Conservation (phyloP, 2,888 invertebrate genomes). For the Mythimna loreyi region DNA sequence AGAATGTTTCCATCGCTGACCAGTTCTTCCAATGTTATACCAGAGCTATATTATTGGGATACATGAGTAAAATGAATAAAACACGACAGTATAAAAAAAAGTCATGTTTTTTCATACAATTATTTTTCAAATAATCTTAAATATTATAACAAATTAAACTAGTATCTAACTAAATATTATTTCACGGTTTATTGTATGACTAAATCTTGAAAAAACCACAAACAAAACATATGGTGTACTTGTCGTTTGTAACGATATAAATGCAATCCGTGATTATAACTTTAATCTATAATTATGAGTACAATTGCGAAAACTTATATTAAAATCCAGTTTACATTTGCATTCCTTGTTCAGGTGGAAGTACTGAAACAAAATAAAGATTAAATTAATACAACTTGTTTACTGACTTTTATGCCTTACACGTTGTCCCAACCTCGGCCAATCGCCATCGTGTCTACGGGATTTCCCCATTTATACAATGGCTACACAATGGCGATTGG, state of each 20-base stretch:
- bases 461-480: too few relatives aligned
- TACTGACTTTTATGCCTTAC: too few relatives aligned
- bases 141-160: constrained; percentile 8
- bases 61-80: background rate
- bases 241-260: background rate
- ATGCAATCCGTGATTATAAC: background rate
- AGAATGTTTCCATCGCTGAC: too few relatives aligned
- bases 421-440: too few relatives aligned
- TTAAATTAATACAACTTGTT: background rate
- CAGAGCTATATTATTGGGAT: too few relatives aligned
- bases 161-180: background rate
- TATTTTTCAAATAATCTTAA: background rate
- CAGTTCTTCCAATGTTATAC: too few relatives aligned
- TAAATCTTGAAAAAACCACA: background rate
- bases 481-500: too few relatives aligned
- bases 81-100: background rate
- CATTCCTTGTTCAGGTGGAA: constrained; percentile 50
- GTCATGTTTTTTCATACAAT: background rate
- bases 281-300: background rate
- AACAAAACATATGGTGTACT: background rate
- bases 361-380: constrained; percentile 41
- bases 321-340: constrained; percentile 22
- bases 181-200: background rate
- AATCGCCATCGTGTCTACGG: too few relatives aligned
- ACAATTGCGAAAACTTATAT: background rate